Percentiles rank a stretch among this genome's conserved stretches.
Evolutionary conservation across 2,797 vertebrate genomes (phyloP).

Genomic region (Coendou prehensilis): DNA sequence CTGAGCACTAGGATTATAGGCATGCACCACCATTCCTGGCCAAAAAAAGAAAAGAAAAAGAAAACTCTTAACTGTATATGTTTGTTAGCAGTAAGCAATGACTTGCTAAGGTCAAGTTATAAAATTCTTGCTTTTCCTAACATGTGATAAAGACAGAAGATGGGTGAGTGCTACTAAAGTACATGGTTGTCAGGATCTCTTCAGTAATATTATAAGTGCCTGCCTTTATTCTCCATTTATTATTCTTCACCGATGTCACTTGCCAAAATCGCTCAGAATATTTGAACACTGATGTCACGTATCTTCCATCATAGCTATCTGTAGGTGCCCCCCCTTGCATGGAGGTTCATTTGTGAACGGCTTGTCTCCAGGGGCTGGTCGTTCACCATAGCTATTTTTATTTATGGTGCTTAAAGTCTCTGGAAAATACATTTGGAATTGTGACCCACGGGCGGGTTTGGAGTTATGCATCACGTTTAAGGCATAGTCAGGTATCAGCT

Average conservation of each 20-base stretch:
- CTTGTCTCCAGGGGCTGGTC: conserved; percentile 9
- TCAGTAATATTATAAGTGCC: not conserved
- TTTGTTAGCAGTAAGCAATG: conserved; percentile 29
- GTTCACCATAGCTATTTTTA: not conserved
- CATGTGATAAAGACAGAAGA: not conserved
- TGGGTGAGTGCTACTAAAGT: not conserved
- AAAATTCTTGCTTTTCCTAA: not conserved
- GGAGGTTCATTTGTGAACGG: conserved; percentile 1
- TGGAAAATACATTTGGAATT: conserved; percentile 30
- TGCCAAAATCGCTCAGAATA: not conserved
- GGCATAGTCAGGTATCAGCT: not conserved
- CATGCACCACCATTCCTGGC: not conserved
- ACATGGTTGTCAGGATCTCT: not conserved
- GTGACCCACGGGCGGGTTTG: not conserved
- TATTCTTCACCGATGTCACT: not conserved
- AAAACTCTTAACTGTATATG: not conserved
- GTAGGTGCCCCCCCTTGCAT: not conserved
- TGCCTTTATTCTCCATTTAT: not conserved
- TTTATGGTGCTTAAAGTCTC: not conserved
- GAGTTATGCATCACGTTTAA: conserved; percentile 2
- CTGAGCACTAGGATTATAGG: not conserved
- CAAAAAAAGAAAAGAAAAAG: not conserved
- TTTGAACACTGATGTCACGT: not conserved
- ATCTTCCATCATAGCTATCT: not conserved
- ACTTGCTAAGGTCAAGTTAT: conserved; percentile 18